Percentiles rank a stretch among this genome's conserved stretches.
Conservation (phyloP, 2,113 vertebrate species). For the Aptenodytes forsteri region DNA sequence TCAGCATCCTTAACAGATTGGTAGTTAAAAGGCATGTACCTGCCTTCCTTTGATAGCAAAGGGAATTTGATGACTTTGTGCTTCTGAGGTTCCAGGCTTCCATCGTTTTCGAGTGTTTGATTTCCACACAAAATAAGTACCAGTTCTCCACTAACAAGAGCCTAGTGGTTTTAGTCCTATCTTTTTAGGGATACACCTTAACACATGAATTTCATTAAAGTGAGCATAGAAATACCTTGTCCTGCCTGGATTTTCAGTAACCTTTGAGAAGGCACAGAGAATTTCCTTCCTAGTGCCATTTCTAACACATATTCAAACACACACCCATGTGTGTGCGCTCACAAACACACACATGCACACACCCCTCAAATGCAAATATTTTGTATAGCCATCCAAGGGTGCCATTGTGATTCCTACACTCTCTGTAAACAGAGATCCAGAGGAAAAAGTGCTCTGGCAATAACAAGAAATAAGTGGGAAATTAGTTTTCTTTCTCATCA, state of each 20-base stretch:
- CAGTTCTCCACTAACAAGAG: neutral
- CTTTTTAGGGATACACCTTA: neutral
- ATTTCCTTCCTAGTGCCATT: neutral
- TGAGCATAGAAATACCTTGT: neutral
- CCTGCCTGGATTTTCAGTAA: neutral
- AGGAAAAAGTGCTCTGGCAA: neutral
- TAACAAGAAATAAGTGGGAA: neutral
- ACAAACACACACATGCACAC: fast-evolving
- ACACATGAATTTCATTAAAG: neutral
- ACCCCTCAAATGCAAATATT: neutral
- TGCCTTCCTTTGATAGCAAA: neutral
- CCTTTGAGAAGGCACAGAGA: neutral
- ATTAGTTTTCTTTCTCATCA: neutral
- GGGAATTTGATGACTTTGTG: neutral
- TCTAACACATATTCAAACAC: neutral
- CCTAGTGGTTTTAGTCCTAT: neutral
- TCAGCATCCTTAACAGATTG: neutral
- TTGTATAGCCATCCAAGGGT: neutral
- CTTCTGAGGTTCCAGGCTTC: neutral
- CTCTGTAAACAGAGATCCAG: neutral
- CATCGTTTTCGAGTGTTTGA: neutral
- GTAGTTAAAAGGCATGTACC: neutral
- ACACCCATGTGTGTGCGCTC: fast-evolving
- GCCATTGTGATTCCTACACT: neutral
- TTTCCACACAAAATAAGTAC: neutral